A percentile compares a stretch with the other conserved stretches of the same genome.
phyloP scores from a whole-genome alignment of 64 coral and sea anemone genomes.

The Actinia equina region DNA sequence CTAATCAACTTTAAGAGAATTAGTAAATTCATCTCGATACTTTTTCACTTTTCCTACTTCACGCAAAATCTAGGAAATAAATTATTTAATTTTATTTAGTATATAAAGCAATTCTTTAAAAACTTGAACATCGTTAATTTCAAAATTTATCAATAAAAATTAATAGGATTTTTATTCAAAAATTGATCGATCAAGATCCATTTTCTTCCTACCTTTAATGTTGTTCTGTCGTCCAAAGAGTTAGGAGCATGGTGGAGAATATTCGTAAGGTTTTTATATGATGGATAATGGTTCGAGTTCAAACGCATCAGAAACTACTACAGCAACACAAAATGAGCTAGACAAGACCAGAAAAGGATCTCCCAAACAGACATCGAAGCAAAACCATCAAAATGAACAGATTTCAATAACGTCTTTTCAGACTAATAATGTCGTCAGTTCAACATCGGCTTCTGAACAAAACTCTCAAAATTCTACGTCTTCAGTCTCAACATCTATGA shows the following conservation, averaged over 20 bases:
- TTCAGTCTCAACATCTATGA: neutral
- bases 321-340: conserved; percentile 4
- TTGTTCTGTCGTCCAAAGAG: conserved; percentile 14
- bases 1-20: neutral
- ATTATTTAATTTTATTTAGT: neutral
- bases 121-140: neutral
- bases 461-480: neutral
- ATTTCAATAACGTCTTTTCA: neutral
- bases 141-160: neutral
- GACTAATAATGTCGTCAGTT: neutral
- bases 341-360: neutral
- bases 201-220: conserved; percentile 4
- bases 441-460: neutral
- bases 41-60: neutral
- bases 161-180: neutral
- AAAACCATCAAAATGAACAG: neutral
- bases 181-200: neutral
- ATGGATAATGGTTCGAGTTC: neutral
- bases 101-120: neutral
- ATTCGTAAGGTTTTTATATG: neutral
- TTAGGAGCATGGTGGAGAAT: conserved; percentile 3
- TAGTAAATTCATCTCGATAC: neutral
- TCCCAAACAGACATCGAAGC: neutral
- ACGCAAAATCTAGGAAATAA: neutral
- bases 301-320: neutral